Conservation (phyloP, 2,113 vertebrate genomes). For the Myiozetetes cayanensis region DNA sequence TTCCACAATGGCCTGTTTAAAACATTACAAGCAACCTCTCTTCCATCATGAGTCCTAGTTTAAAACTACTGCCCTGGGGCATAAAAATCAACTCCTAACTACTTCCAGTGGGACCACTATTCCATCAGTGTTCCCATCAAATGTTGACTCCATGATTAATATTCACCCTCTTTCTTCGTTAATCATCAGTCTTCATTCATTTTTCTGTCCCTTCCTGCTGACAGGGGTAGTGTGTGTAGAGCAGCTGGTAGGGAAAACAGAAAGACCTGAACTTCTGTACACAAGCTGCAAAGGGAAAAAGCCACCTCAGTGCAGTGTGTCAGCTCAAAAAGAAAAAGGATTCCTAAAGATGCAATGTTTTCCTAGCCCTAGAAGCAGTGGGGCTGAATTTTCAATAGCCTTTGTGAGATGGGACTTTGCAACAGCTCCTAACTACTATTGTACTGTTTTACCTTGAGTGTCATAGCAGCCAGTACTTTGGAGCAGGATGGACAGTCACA, state of each 20-base stretch:
- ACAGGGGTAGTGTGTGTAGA: neutral
- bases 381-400: neutral
- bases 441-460: neutral
- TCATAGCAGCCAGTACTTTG: neutral
- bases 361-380: neutral
- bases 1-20: slow-evolving; percentile 27
- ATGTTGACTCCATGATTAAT: slow-evolving; percentile 67
- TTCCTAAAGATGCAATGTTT: neutral
- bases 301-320: neutral
- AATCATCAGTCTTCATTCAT: slow-evolving; percentile 67
- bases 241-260: slow-evolving; percentile 54
- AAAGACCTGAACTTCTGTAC: slow-evolving; percentile 34
- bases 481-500: neutral
- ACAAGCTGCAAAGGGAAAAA: slow-evolving; percentile 35
- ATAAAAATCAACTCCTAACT: slow-evolving; percentile 69
- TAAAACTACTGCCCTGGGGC: slow-evolving; percentile 50
- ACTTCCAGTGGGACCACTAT: slow-evolving; percentile 63
- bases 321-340: neutral
- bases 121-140: slow-evolving; percentile 68
- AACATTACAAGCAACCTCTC: slow-evolving; percentile 11
- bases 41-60: slow-evolving; percentile 48
- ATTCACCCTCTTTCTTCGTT: slow-evolving; percentile 64
- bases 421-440: neutral
- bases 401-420: neutral
- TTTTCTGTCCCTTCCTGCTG: slow-evolving; percentile 43